These are phyloP conservation scores for Operophtera brumata DNA, from an alignment of 2,888 invertebrate genomes.

Conservation along the genomic window DNA sequence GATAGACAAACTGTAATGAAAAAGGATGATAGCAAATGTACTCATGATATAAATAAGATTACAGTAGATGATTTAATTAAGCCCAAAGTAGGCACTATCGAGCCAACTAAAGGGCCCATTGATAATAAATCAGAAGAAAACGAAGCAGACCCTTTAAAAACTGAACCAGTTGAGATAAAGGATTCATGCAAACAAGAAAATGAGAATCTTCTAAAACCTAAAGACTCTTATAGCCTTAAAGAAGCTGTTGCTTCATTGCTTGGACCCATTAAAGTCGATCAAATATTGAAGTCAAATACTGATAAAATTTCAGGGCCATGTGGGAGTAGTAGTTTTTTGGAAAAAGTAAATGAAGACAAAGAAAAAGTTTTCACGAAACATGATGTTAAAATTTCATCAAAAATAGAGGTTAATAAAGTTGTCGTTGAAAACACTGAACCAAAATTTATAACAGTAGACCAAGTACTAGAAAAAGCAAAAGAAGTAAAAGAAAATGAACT, in stretches of 20 bases:
- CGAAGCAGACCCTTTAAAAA: background rate
- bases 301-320: background rate
- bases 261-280: background rate
- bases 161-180: background rate
- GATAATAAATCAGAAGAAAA: conserved; percentile 9
- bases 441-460: background rate
- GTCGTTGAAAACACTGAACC: background rate
- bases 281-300: background rate
- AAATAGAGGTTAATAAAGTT: background rate
- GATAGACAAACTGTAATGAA: conserved; percentile 1
- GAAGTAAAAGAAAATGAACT: conserved; percentile 2
- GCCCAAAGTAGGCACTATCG: background rate
- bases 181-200: background rate
- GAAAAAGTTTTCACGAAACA: background rate
- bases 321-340: background rate
- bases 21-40: background rate
- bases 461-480: background rate
- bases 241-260: background rate
- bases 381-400: background rate
- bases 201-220: background rate
- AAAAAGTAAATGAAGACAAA: background rate
- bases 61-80: background rate
- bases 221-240: background rate
- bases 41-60: background rate
- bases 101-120: conserved; percentile 8